Base-by-base conservation (phyloP, 2,797 vertebrate species). In the Lepilemur septentrionalis region DNA sequence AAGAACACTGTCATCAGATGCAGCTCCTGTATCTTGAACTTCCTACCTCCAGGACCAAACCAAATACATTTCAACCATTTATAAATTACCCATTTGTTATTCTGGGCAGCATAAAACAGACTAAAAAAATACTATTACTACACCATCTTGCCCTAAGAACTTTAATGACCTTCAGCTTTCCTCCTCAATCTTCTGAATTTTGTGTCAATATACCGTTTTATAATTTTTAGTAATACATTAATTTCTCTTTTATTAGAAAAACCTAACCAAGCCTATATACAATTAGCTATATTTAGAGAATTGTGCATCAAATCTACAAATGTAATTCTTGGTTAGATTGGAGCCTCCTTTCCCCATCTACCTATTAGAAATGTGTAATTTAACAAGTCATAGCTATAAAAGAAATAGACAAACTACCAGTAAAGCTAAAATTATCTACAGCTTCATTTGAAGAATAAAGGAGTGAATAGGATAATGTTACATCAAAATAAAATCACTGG, bases 361-460 rank as follows among this genome's bases (percentile, higher is more conserved):
- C 82, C 25, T 91, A 82, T 90, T 96, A 94, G 59, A 96, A 97
- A 93, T 94, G 67, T 85, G 5, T 92, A 95, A 95, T 97, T 96
- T 95, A 55, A 93, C 94, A 92, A 89, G 92, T 90, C 87, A 95
- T 82, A 83, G 70, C 4, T 97, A n/a, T 78, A 91, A 96, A 38
- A 90, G 14, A 93, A 95, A 75, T 41, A 90, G 75, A 96, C 22
- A 92, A 88, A 92, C 46, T 82, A 86, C 32, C 38, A 90, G 20
- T 78, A 93, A 95, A 87, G 72, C 85, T 94, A 92, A 93, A 95
- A 93, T 91, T 95, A 92, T 95, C 35, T 91, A 14, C 35, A 94
- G 20, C 20, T 5, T 94, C 32, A 75, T 89, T 76, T 95, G 88
- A 93, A n/a, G 76, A 61, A 75, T 65, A 85, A 67, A 65, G 61